Base-by-base conservation (phyloP, 2,113 vertebrate species). In the Noctilio leporinus region DNA sequence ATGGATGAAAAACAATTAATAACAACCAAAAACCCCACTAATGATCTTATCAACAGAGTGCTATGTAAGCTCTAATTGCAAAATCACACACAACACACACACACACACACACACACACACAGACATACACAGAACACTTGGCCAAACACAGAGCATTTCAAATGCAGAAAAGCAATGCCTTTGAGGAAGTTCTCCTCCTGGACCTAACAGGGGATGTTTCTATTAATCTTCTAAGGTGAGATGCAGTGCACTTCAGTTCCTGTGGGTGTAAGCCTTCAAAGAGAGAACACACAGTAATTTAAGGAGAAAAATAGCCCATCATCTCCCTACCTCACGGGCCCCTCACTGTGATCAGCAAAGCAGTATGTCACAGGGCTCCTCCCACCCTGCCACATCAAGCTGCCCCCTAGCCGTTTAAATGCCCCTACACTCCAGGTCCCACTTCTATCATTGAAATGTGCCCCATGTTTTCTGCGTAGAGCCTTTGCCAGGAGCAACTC, bases 1-100 rank as follows among this genome's bases (percentile, higher is more conserved):
- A 92, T 95, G 88, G 77, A 95, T 90, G 85, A 78, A 96, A 97
- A 96, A 95, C 96, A 92, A 96, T 97, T 97, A 97, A 97, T 97
- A 97, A 94, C 78, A 96, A 92, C 89, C 85, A 86, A 87, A 96
- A 95, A 93, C 80, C 43, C 75, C 75, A 96, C 94, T 96, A 95
- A 96, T 93, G 85, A 95, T 95, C 67, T 95, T 97, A 97, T 96
- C 93, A 96, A 75, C 84, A 83, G 85, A 78, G 30, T 69, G 59
- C 72, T 92, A 47, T 51, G 20, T 62, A 57, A 77, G 92, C 82
- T 92, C 55, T 5, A 45, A 57, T 85, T 75, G 55, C 47, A 94
- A 73, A 91, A 67, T 82, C 70, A 84, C 10, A 11, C 8, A 20
- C 2, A 19, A 45, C 90, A 45, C 24, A 84, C 49, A 84, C 17